Conservation (phyloP, 2,113 vertebrate genomes). For the Neoarius graeffei region DNA sequence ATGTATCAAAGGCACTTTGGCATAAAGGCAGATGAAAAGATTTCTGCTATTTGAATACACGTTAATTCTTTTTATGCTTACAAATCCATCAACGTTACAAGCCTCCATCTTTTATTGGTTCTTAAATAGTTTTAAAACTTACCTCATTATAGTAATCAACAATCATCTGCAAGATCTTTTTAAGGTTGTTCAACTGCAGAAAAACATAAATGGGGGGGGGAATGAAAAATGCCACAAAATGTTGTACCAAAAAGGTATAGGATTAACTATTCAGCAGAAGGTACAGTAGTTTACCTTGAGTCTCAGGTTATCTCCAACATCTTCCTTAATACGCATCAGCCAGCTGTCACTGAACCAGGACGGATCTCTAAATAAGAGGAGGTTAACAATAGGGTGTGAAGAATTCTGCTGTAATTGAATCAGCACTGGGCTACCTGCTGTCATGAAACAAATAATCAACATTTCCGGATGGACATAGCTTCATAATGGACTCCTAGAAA, state of each 20-base stretch:
- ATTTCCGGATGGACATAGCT: not conserved
- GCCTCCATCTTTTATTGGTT: not conserved
- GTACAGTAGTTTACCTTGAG: slow-evolving; percentile 83
- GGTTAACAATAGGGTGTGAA: not conserved
- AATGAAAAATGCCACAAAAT: not conserved
- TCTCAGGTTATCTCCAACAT: slow-evolving; percentile 91
- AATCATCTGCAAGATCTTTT: slow-evolving; percentile 96
- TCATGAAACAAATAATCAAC: not conserved
- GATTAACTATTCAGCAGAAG: not conserved
- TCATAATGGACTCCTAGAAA: not conserved
- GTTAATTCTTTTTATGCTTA: not conserved
- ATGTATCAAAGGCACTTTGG: not conserved
- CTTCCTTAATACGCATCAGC: slow-evolving; percentile 90
- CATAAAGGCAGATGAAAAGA: not conserved
- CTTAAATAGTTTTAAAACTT: slow-evolving; percentile 45
- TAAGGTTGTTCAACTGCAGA: slow-evolving; percentile 90
- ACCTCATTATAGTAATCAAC: slow-evolving; percentile 96
- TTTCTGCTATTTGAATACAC: not conserved
- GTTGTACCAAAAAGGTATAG: not conserved
- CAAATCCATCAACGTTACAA: not conserved
- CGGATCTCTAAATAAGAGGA: slow-evolving; percentile 78
- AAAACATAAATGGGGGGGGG: not conserved
- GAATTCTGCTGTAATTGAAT: slow-evolving; percentile 1
- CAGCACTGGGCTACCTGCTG: not conserved
- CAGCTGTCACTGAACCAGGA: slow-evolving; percentile 88